These are phyloP conservation scores for Rhombomys opimus DNA, from an alignment of 2,113 vertebrate genomes.

Conservation along the genomic window DNA sequence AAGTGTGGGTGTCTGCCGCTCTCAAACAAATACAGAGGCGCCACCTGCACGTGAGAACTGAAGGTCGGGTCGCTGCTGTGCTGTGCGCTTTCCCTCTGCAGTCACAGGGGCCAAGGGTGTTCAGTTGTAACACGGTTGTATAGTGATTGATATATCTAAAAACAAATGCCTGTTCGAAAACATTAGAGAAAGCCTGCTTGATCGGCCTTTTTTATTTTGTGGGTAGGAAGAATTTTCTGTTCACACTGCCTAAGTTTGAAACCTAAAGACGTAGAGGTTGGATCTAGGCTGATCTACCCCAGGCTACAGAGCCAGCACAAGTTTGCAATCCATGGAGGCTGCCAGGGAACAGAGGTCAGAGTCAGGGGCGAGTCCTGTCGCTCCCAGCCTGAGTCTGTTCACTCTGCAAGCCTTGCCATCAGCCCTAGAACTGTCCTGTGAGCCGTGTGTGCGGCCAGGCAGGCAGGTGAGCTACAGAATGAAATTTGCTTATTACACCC, in stretches of 20 bases:
- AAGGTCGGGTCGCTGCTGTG: background rate
- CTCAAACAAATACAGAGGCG: background rate
- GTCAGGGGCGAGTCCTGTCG: background rate
- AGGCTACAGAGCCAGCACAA: background rate
- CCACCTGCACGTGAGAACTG: background rate
- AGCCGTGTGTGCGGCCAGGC: background rate
- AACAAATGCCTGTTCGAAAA: constrained; percentile 50
- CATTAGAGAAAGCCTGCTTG: background rate
- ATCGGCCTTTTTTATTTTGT: background rate
- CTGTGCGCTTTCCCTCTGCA: background rate
- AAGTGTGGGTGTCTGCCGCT: background rate
- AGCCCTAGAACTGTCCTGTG: background rate
- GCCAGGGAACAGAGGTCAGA: background rate
- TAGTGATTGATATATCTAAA: constrained; percentile 24
- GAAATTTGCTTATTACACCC: background rate
- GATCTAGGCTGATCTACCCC: background rate
- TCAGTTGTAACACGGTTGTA: background rate
- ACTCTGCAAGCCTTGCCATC: background rate
- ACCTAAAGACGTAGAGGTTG: background rate
- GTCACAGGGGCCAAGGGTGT: background rate
- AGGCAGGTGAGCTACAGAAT: background rate
- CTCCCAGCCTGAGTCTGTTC: background rate
- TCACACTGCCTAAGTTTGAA: background rate
- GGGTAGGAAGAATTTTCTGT: constrained; percentile 5
- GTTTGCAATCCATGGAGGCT: background rate